These are phyloP conservation scores for Promerops cafer DNA, from an alignment of 2,113 vertebrate species.

Conservation along the genomic window DNA sequence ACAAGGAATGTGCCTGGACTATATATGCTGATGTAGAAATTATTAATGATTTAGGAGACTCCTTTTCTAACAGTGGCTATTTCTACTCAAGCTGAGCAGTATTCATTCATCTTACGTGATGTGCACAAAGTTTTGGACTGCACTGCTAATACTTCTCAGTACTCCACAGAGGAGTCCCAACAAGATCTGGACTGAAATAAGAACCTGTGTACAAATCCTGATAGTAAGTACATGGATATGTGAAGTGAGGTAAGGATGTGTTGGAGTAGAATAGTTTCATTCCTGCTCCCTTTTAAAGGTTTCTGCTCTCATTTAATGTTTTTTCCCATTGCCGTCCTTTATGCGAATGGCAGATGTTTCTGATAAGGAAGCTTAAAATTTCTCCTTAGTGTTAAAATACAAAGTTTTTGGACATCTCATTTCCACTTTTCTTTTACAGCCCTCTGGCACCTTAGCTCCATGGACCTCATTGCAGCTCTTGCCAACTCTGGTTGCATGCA, in stretches of 20 bases:
- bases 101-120: not conserved
- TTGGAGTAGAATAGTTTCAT: not conserved
- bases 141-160: not conserved
- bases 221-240: not conserved
- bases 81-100: not conserved
- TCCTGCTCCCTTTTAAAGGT: not conserved
- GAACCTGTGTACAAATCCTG: not conserved
- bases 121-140: not conserved
- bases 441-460: not conserved
- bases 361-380: not conserved
- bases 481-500: rapidly evolving
- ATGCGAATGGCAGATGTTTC: not conserved
- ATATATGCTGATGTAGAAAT: not conserved
- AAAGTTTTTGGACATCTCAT: not conserved
- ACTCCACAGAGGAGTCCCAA: not conserved
- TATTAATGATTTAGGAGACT: not conserved
- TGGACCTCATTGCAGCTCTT: not conserved
- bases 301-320: not conserved
- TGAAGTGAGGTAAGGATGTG: not conserved
- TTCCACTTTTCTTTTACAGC: not conserved
- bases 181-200: not conserved
- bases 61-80: not conserved
- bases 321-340: not conserved
- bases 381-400: not conserved
- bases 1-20: not conserved